These are phyloP conservation scores for Sebastes nivosus DNA, from an alignment of 2,797 vertebrate genomes.

Conservation along the genomic window DNA sequence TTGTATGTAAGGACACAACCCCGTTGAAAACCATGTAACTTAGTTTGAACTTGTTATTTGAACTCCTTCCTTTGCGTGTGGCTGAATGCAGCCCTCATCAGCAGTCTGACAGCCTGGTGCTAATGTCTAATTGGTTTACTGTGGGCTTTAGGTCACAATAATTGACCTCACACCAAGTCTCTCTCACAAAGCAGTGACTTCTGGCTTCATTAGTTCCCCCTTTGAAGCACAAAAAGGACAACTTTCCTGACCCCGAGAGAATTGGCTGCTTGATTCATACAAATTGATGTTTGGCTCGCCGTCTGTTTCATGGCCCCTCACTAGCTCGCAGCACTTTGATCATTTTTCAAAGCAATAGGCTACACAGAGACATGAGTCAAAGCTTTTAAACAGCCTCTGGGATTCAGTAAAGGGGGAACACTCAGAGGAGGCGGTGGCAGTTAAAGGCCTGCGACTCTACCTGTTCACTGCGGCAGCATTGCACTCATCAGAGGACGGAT, in stretches of 20 bases:
- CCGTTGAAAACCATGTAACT: not conserved
- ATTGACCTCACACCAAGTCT: constrained; percentile 65
- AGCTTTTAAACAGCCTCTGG: constrained; percentile 57
- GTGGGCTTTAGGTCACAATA: constrained; percentile 60
- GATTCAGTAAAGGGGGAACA: constrained; percentile 35
- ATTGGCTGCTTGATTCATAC: constrained; percentile 77
- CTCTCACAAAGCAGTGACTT: constrained; percentile 59
- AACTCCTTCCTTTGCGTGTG: constrained; percentile 25
- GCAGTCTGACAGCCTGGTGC: constrained; percentile 30
- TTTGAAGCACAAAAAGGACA: constrained; percentile 72
- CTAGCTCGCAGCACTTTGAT: constrained; percentile 76
- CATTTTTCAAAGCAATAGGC: constrained; percentile 79
- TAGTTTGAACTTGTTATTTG: constrained; percentile 7
- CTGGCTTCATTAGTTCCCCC: constrained; percentile 75
- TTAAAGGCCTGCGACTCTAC: constrained; percentile 42
- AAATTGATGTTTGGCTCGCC: constrained; percentile 80
- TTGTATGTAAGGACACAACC: not conserved
- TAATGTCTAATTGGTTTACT: constrained; percentile 71
- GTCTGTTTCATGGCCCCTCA: constrained; percentile 67
- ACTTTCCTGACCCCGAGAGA: constrained; percentile 68
- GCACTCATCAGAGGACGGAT: constrained; percentile 42
- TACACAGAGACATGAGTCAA: constrained; percentile 56
- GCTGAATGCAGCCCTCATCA: constrained; percentile 39
- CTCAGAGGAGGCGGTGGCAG: constrained; percentile 28
- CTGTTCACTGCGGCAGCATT: constrained; percentile 34